Base-by-base conservation (phyloP, 92 coral and sea anemone genomes). In the Epizoanthus illoricatus region DNA sequence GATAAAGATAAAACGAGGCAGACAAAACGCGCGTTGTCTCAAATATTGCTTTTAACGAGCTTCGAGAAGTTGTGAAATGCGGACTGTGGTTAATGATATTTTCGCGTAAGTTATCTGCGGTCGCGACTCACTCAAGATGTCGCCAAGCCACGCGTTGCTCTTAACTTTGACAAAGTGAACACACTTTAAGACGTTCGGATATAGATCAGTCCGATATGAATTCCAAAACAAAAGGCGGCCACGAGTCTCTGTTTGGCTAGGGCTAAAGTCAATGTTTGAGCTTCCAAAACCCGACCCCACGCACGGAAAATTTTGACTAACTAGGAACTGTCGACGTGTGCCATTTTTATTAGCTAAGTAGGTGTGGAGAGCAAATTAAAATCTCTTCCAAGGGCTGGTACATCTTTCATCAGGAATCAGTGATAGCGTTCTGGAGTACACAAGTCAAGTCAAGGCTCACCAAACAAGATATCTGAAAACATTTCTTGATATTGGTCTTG, bases 61-160 rank as follows among this genome's bases (percentile, higher is more conserved):
- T 19, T 12, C 49, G 71, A 64, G 71, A 60, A n/a, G 39, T 60
- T 60, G 68, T 60, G 10, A 11, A 78, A 43, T 54, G 58, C 11
- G 4, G 36, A 75, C 15, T 23, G 39, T 43, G 72, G 59, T 63
- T 78, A 63, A 42, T 43, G 10, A 78, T 61, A 21, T 45, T 63
- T 74, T 45, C 7, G 20, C 45, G 13, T 43, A 7, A 20, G 6
- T 43, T 54, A 39, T 78, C 49, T 63, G 67, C 49, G 68, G 60
- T 8, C n/a, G 28, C 47, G 54, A 71, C 71, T 76, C 82, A 62
- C 60, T 24, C 43, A 78, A 39, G n/a, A 20, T 63, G 82, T 78
- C 70, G 59, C 41, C 40, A 41, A 23, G 82, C 82, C 82, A 78
- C 82, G 82, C 82, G 82, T 63, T 59, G 59, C 71, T 64, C 82